Base-by-base conservation (phyloP, 2,113 vertebrate genomes). In the Cairina moschata region DNA sequence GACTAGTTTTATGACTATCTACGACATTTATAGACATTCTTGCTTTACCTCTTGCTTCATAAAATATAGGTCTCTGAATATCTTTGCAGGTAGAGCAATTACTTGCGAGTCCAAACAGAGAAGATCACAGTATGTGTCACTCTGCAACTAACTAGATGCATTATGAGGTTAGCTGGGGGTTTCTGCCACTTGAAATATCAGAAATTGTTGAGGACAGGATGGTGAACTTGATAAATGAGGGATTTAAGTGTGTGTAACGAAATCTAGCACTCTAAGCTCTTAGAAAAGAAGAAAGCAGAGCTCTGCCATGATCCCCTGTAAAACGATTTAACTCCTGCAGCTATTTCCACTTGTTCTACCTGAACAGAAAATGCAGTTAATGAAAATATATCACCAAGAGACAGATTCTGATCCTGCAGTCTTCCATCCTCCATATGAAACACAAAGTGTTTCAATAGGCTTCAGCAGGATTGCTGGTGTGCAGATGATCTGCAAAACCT, bases 1-100 rank as follows among this genome's bases (percentile, higher is more conserved):
- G 74, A 91, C 87, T 92, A 94, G 90, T 96, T 92, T 93, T 94
- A 75, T 91, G 93, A 94, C 81, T 91, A 54, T 90, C 93, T 94
- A 60, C 94, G 93, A 83, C 94, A 96, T 97, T 96, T 97, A 95
- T 94, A 97, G 96, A 90, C 79, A 84, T 54, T 17, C 80, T 95
- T 95, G 72, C 92, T 95, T 95, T 95, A 90, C 93, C 88, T 73
- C 40, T 75, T 62, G 5, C 38, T 82, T 90, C 31, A 23, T 66
- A 59, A 88, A 93, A 91, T 68, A 79, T 4, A 91, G 88, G 97
- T 97, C 91, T 91, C 23, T 62, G 54, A 55, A 18, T 79, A 54
- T 63, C 55, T 58, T 75, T 92, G 23, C 62, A 95, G 83, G 74
- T 87, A 84, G 42, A 89, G 38, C 48, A 65, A 91, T 95, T 94